phyloP scores from a whole-genome alignment of 2,797 vertebrate species.

The Dermochelys coriacea region DNA sequence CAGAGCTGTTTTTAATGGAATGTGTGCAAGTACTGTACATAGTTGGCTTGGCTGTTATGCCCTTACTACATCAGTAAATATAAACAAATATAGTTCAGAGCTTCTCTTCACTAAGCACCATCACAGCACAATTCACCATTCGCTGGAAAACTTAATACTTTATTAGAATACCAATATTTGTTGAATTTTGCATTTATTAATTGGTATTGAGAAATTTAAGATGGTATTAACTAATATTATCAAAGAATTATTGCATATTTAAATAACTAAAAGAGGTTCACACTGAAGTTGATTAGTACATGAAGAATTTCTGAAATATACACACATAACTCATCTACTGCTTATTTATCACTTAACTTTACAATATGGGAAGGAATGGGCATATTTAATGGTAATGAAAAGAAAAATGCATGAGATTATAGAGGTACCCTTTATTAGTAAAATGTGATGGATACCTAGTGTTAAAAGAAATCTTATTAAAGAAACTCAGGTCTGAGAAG shows the following conservation, averaged over 20 bases:
- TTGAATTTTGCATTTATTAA: background rate
- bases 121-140: accelerated
- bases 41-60: background rate
- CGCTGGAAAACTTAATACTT: background rate
- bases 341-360: background rate
- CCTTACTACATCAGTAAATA: background rate
- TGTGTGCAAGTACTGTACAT: conserved; percentile 11
- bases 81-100: background rate
- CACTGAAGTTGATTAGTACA: background rate
- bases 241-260: background rate
- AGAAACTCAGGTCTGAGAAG: background rate
- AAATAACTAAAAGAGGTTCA: background rate
- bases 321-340: background rate
- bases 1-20: background rate
- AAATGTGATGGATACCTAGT: accelerated
- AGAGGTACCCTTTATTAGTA: background rate
- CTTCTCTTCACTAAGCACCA: background rate
- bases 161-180: background rate
- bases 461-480: background rate
- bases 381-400: background rate
- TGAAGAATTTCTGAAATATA: background rate
- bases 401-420: background rate
- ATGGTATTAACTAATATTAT: background rate
- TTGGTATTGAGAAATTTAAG: background rate
- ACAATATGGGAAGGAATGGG: conserved; percentile 3